phyloP scores from a whole-genome alignment of 2,888 invertebrate genomes.

The Horisme vitalbata region DNA sequence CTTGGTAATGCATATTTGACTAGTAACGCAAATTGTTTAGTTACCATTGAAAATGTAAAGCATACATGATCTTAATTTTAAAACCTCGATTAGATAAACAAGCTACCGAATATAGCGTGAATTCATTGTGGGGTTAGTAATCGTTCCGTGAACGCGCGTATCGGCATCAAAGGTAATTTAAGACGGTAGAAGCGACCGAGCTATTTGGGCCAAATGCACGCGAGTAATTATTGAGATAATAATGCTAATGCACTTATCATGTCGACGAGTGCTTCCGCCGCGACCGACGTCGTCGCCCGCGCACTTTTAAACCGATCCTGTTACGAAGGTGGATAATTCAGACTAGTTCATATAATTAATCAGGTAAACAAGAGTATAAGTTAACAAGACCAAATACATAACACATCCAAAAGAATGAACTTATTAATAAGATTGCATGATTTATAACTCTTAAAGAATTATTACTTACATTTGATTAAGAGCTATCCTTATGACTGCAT shows the following conservation, averaged over 20 bases:
- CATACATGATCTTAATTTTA: conserved; percentile 6
- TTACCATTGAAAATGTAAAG: conserved; percentile 1
- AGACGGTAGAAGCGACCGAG: conserved; percentile 69
- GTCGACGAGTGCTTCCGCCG: conserved; percentile 77
- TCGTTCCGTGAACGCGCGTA: conserved; percentile 53
- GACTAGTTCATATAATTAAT: conserved; percentile 7
- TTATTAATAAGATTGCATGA: neutral
- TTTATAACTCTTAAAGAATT: neutral
- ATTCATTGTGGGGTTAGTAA: conserved; percentile 46
- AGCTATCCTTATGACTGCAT: conserved; percentile 24
- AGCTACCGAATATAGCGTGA: conserved; percentile 22
- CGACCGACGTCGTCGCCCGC: conserved; percentile 41
- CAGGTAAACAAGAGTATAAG: neutral
- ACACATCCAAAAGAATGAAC: conserved; percentile 2
- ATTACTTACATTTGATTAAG: conserved; percentile 19
- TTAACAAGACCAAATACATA: conserved; percentile 1
- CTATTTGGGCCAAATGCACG: conserved; percentile 80
- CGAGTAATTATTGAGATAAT: conserved; percentile 82
- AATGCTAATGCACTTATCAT: conserved; percentile 83
- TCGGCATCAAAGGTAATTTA: conserved; percentile 67
- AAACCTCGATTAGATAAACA: conserved; percentile 17
- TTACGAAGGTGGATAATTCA: conserved; percentile 39
- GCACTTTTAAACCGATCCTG: conserved; percentile 50
- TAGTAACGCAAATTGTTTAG: neutral
- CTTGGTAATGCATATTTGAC: neutral